Evolutionary conservation across 2,888 invertebrate genomes (phyloP).

Genomic region (Thera britannica): DNA sequence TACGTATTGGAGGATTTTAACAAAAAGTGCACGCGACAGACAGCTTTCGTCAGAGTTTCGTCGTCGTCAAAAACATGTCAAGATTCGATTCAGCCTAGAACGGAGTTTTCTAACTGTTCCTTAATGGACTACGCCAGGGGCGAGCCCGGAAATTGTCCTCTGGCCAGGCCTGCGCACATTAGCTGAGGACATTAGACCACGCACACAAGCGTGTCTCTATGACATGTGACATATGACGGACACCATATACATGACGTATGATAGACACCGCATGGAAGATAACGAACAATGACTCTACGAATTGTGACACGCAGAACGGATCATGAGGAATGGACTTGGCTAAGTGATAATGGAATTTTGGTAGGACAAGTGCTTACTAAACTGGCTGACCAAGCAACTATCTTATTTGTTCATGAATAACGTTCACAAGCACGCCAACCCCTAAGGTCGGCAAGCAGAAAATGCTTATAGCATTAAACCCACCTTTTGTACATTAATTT

Average conservation of each 20-base stretch:
- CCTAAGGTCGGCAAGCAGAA: too few species aligned
- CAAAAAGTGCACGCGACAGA: too few species aligned
- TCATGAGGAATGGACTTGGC: slow-evolving; percentile 31
- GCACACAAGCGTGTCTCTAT: slow-evolving; percentile 56
- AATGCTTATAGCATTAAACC: too few species aligned
- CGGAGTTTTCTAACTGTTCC: slow-evolving; percentile 27
- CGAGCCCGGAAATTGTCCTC: slow-evolving; percentile 81
- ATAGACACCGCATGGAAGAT: slow-evolving; percentile 48
- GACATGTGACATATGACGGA: slow-evolving; percentile 59
- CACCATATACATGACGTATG: slow-evolving; percentile 67
- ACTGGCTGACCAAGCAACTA: too few species aligned
- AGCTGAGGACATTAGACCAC: slow-evolving; percentile 76
- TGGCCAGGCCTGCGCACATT: slow-evolving; percentile 76
- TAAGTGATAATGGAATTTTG: slow-evolving; percentile 34
- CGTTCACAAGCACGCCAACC: too few species aligned
- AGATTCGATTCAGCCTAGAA: neutral
- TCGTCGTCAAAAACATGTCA: neutral
- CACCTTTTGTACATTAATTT: too few species aligned
- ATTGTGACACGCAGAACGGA: slow-evolving; percentile 48
- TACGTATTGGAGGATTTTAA: too few species aligned
- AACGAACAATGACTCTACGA: slow-evolving; percentile 59
- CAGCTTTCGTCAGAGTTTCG: too few species aligned
- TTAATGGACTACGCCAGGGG: slow-evolving; percentile 50
- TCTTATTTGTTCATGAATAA: too few species aligned
- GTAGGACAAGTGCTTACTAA: slow-evolving; percentile 20